Evolutionary conservation across 92 coral and sea anemone genomes (phyloP).

Genomic region (Hydrozoanthus gracilis): DNA sequence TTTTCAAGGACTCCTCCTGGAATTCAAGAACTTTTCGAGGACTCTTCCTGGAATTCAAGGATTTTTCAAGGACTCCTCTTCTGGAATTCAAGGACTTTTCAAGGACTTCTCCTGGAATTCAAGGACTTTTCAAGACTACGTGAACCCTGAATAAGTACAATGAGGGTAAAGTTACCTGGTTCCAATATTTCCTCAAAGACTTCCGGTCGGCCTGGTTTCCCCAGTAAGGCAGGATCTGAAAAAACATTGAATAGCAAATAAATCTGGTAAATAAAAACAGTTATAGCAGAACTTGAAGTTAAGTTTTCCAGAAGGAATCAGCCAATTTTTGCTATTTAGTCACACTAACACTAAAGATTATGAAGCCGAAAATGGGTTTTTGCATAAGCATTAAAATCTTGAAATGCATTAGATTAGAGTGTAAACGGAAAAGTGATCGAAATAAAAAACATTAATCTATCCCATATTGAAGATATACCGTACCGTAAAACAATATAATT

Average conservation of each 20-base stretch:
- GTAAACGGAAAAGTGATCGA: too few relatives aligned
- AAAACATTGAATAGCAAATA: not conserved
- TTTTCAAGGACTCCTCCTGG: too few relatives aligned
- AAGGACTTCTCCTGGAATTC: not conserved
- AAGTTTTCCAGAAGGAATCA: not conserved
- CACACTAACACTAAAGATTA: too few relatives aligned
- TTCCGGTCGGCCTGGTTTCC: slow-evolving; percentile 97
- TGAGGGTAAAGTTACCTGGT: slow-evolving; percentile 66
- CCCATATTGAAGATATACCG: too few relatives aligned
- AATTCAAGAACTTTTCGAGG: too few relatives aligned
- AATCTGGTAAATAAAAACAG: not conserved
- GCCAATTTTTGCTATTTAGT: not conserved
- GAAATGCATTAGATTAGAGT: too few relatives aligned
- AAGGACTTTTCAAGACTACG: not conserved
- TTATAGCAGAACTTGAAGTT: not conserved
- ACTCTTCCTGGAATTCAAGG: too few relatives aligned
- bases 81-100: not conserved
- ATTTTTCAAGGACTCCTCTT: too few relatives aligned
- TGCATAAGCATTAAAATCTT: too few relatives aligned
- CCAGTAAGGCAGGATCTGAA: slow-evolving; percentile 96
- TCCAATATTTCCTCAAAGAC: slow-evolving; percentile 98
- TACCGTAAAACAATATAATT: too few relatives aligned
- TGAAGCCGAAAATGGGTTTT: too few relatives aligned
- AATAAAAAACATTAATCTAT: too few relatives aligned
- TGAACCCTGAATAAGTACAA: not conserved